Base-by-base conservation (phyloP, 1,140 invertebrate genomes). In the Colletes latitarsis region DNA sequence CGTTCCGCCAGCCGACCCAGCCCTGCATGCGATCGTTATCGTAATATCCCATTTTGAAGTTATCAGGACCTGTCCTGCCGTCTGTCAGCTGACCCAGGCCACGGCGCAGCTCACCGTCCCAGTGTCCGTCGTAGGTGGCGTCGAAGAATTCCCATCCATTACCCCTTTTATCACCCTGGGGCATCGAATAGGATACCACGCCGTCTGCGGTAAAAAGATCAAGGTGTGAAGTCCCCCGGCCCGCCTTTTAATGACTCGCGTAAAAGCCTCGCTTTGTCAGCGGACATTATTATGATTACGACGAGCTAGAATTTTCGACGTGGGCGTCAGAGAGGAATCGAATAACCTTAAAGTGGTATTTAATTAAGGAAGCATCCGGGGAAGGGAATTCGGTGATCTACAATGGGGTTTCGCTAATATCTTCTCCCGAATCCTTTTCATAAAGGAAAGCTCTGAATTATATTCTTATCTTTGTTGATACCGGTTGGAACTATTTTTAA, bases 1-100 rank as follows among this genome's bases (percentile, higher is more conserved):
- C 97, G 92, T 98, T 98, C 81, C 95, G 95, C 98, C 98, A 98
- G 2, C 98, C 98, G n/a, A 98, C 96, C 98, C 98, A 99, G 39
- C 96, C 96, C 89, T 96, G 96, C 15, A 82, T 81, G 41, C 94
- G 93, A 93, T 92, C 94, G 58, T 95, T 94, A 66, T 94, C 94
- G 76, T 94, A 94, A 66, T 94, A 94, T 73, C 95, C 95, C 73
- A 95, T 93, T 90, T 96, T 96, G 91, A 97, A 97, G 91, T 97
- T 96, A 80, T 96, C 95, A 3, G 95, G 94, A 0, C 96, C 96
- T 10, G 94, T 91, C 84, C 93, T 94, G 17, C 96, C 96, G 89
- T 97, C 96, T 15, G 94, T 95, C 72, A 97, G 91, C 86, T 96
- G 96, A 39, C 97, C 97, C 3, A 97, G 89, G 4, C 97, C 97